phyloP scores from a whole-genome alignment of 2,888 invertebrate genomes.

The Criorhina ranunculi region DNA sequence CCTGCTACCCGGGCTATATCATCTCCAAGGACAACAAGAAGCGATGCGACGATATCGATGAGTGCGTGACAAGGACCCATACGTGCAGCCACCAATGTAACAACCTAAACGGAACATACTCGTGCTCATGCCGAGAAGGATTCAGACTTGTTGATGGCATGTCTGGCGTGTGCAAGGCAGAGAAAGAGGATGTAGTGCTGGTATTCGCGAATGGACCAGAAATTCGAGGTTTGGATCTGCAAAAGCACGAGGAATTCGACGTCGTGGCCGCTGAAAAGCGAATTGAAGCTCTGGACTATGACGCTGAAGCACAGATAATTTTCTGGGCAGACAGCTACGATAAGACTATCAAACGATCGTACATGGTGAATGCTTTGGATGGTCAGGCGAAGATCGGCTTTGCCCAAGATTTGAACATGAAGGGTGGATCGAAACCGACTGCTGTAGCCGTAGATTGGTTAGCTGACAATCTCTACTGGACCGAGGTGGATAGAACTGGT shows the following conservation, averaged over 20 bases:
- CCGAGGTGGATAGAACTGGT: slow-evolving; percentile 91
- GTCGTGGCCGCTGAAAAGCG: slow-evolving; percentile 94
- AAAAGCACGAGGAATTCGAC: slow-evolving; percentile 89
- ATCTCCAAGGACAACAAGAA: slow-evolving; percentile 92
- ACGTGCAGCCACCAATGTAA: slow-evolving; percentile 97
- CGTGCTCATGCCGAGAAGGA: slow-evolving; percentile 94
- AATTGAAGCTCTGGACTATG: slow-evolving; percentile 96
- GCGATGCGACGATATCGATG: slow-evolving; percentile 94
- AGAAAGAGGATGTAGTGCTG: slow-evolving; percentile 88
- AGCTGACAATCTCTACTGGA: slow-evolving; percentile 97
- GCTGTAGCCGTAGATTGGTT: slow-evolving; percentile 97
- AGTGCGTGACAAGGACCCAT: slow-evolving; percentile 92
- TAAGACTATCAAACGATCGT: slow-evolving; percentile 95
- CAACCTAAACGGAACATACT: slow-evolving; percentile 95
- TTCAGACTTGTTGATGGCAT: slow-evolving; percentile 90
- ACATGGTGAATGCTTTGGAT: slow-evolving; percentile 91
- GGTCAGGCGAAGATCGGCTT: slow-evolving; percentile 92
- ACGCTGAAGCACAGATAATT: slow-evolving; percentile 92
- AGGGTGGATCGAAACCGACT: slow-evolving; percentile 93
- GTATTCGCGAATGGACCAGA: slow-evolving; percentile 94
- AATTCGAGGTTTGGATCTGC: slow-evolving; percentile 90
- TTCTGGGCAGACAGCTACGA: slow-evolving; percentile 98
- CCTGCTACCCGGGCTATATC: slow-evolving; percentile 94
- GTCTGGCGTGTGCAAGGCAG: slow-evolving; percentile 93
- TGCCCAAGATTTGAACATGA: slow-evolving; percentile 94